These are phyloP conservation scores for Scaptomyza tumidula DNA, from an alignment of 2,888 invertebrate species.

Conservation along the genomic window DNA sequence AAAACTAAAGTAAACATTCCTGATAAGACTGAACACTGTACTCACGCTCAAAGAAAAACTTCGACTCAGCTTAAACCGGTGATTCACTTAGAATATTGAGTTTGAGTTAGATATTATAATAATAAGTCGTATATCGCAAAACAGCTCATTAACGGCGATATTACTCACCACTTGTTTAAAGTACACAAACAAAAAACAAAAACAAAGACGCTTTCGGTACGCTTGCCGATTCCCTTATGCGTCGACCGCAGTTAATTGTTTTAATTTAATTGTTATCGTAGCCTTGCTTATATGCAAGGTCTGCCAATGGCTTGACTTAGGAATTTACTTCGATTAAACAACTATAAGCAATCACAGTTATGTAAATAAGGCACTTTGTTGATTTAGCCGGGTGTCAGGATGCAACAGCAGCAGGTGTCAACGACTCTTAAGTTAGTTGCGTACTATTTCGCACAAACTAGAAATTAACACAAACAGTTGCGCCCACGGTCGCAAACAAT, in stretches of 20 bases:
- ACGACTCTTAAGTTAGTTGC: neutral
- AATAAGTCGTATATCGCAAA: neutral
- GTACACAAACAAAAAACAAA: neutral
- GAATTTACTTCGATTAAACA: neutral
- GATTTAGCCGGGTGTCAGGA: neutral
- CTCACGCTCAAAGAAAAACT: neutral
- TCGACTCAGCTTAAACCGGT: neutral
- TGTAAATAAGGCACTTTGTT: slow-evolving; percentile 1
- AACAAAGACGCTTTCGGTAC: neutral
- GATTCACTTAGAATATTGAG: slow-evolving; percentile 8
- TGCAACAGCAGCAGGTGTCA: neutral
- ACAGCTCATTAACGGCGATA: neutral
- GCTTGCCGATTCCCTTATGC: neutral
- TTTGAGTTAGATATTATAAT: neutral
- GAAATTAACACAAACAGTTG: slow-evolving; percentile 1
- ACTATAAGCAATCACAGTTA: neutral
- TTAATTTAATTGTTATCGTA: slow-evolving; percentile 1
- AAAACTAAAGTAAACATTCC: slow-evolving; percentile 1
- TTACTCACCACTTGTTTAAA: slow-evolving; percentile 48
- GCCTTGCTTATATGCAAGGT: slow-evolving; percentile 17
- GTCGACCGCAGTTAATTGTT: slow-evolving; percentile 1
- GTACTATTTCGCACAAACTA: neutral
- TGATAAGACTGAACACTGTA: slow-evolving; percentile 15
- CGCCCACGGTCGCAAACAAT: neutral
- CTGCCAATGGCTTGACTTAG: neutral